Conservation (phyloP, 1,140 invertebrate species). For the Phymorhynchus buccinoides region DNA sequence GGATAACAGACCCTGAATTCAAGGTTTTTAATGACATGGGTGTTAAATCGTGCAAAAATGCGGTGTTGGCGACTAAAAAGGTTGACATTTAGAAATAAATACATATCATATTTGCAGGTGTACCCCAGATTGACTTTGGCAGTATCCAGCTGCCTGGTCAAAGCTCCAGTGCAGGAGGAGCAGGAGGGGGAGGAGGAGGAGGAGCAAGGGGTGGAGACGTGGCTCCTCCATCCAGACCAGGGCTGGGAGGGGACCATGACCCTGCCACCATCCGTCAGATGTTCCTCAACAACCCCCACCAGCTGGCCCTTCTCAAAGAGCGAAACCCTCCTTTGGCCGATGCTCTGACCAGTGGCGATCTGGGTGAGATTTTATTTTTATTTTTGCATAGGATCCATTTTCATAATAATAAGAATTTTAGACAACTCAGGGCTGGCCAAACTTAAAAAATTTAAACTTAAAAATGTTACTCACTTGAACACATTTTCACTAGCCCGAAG, state of each 20-base stretch:
- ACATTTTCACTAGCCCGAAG: no score
- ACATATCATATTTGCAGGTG: no score
- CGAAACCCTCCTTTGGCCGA: constrained; percentile 94
- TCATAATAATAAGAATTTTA: no score
- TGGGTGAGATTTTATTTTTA: no score
- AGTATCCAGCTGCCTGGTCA: constrained; percentile 84
- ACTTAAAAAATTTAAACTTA: no score
- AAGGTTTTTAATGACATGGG: no score
- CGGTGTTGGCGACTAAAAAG: no score
- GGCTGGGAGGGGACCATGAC: constrained; percentile 77
- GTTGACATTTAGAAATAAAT: constrained; percentile 42
- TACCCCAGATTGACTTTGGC: constrained; percentile 84
- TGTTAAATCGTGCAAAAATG: no score
- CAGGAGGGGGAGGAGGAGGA: constrained; percentile 37
- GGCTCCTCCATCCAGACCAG: neutral
- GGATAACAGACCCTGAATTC: no score
- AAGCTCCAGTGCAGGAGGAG: constrained; percentile 56
- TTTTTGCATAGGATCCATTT: no score
- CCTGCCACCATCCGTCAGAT: constrained; percentile 90
- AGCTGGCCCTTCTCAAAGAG: constrained; percentile 90
- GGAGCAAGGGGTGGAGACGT: constrained; percentile 46
- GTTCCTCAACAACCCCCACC: constrained; percentile 93
- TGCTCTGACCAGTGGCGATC: constrained; percentile 77
- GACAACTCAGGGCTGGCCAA: no score
- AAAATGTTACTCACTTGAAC: no score